phyloP scores from a whole-genome alignment of 2,113 vertebrate species.

The Periophthalmodon schlosseri region DNA sequence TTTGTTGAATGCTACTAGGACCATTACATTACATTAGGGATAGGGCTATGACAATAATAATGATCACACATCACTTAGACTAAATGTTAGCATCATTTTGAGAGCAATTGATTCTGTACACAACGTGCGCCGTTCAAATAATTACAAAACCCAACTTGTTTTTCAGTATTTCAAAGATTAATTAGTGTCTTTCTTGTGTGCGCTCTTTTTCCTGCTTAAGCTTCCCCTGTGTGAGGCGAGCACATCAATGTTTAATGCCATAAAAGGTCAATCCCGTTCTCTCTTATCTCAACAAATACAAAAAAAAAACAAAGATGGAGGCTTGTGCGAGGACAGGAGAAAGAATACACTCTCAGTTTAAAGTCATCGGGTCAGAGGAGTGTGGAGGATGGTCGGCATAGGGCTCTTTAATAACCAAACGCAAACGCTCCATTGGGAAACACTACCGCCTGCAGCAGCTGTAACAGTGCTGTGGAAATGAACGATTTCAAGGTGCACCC shows the following conservation, averaged over 20 bases:
- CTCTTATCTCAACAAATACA: slow-evolving; percentile 28
- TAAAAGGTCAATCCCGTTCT: slow-evolving; percentile 41
- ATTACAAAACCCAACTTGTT: neutral
- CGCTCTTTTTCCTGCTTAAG: slow-evolving; percentile 8
- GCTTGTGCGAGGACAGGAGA: slow-evolving; percentile 35
- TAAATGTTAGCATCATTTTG: neutral
- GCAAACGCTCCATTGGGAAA: slow-evolving; percentile 69
- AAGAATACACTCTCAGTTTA: slow-evolving; percentile 62
- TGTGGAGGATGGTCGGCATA: slow-evolving; percentile 70
- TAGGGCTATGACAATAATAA: neutral
- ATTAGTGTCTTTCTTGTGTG: neutral
- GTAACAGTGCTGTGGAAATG: slow-evolving; percentile 69
- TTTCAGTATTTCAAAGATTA: neutral
- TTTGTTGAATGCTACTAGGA: neutral
- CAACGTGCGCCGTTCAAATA: neutral
- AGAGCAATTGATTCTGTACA: neutral
- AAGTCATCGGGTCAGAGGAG: slow-evolving; percentile 79
- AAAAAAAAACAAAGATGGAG: slow-evolving; percentile 47
- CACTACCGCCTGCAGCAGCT: slow-evolving; percentile 57
- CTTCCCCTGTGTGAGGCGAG: slow-evolving; percentile 6
- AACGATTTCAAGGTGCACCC: slow-evolving; percentile 62
- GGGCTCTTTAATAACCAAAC: slow-evolving; percentile 76
- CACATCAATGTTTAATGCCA: slow-evolving; percentile 54
- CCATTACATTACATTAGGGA: neutral
- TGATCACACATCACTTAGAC: neutral